Evolutionary conservation across 1,140 invertebrate species (phyloP), one percentile per base, ranked within the genome.

Genomic region (Bemisia tabaci): DNA sequence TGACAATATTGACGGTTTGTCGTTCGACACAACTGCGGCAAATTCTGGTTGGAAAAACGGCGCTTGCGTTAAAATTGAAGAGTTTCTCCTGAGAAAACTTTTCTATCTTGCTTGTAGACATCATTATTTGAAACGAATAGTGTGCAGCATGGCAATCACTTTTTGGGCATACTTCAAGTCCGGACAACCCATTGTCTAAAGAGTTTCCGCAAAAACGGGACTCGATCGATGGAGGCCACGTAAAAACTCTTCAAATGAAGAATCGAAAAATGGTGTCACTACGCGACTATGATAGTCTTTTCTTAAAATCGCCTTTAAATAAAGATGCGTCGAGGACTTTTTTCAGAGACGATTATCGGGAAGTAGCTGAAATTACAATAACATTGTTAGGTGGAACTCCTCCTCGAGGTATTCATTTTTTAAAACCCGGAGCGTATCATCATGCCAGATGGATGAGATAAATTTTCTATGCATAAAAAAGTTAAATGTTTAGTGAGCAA

Each of bases 171-270:
- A n/a, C 65, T 22, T 60, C 65, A 60, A 66, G 64, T 39, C 65
- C 69, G 62, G 65, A 71, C 48, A 70, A 69, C 24, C 48, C 59
- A 26, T 39, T 70, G 25, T 71, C 68, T 24, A 27, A 70, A 67
- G 25, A 60, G 21, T 69, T 72, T 68, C 58, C 61, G 48, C 69
- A 72, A 24, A 72, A 67, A 59, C 73, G 70, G 70, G 72, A 70
- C 67, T 70, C 67, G 60, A 71, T 71, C 68, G 62, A 71, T 70
- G 48, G 59, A 22, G 67, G 2, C 60, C 33, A 39, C 25, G 68
- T 68, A 65, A n/a, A 70, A 69, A 64, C 26, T 11, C 27, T 22
- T 63, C 71, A 60, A 63, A 22, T 70, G 33, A 48, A 12, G 26
- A 59, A 25, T 25, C 39, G 33, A 60, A 0, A 48, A 22, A 62